Evolutionary conservation across 2,113 vertebrate species (phyloP).

Genomic region (Blennius ocellaris): DNA sequence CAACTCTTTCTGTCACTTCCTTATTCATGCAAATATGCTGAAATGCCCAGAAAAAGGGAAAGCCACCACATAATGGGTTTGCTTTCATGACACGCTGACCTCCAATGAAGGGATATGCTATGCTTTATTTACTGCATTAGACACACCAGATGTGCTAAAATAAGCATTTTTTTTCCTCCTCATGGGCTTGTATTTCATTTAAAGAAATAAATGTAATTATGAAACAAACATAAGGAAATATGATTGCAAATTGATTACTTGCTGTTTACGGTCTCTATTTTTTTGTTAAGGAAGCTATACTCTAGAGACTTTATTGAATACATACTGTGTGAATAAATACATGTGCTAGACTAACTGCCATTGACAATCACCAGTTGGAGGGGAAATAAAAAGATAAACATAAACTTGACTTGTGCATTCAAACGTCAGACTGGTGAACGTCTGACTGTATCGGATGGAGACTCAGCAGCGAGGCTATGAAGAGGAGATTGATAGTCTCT

Average conservation of each 20-base stretch:
- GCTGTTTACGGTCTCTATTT: background rate
- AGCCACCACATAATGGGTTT: slow-evolving; percentile 44
- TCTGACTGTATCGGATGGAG: slow-evolving; percentile 22
- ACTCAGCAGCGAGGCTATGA: slow-evolving; percentile 60
- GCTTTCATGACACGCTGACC: slow-evolving; percentile 32
- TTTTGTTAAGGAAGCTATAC: too few relatives aligned
- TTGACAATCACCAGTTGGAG: too few relatives aligned
- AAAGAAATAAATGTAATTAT: slow-evolving; percentile 2
- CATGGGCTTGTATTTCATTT: slow-evolving; percentile 16
- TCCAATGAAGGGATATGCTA: slow-evolving; percentile 33
- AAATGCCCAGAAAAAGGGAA: slow-evolving; percentile 45
- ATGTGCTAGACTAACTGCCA: too few relatives aligned
- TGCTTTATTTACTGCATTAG: slow-evolving; percentile 36
- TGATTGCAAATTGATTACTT: slow-evolving; percentile 1
- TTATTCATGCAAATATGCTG: slow-evolving; percentile 54
- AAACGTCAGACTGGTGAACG: slow-evolving; percentile 21
- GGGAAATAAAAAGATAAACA: background rate
- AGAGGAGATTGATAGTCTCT: slow-evolving; percentile 65
- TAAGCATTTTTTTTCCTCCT: slow-evolving; percentile 24
- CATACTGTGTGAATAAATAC: too few relatives aligned
- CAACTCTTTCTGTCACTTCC: slow-evolving; percentile 40
- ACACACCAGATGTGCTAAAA: slow-evolving; percentile 24
- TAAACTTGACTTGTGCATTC: background rate
- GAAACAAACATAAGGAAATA: slow-evolving; percentile 4
- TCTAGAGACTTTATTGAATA: too few relatives aligned